Conservation (phyloP, 2,797 vertebrate genomes). For the Macropus fuliginosus region DNA sequence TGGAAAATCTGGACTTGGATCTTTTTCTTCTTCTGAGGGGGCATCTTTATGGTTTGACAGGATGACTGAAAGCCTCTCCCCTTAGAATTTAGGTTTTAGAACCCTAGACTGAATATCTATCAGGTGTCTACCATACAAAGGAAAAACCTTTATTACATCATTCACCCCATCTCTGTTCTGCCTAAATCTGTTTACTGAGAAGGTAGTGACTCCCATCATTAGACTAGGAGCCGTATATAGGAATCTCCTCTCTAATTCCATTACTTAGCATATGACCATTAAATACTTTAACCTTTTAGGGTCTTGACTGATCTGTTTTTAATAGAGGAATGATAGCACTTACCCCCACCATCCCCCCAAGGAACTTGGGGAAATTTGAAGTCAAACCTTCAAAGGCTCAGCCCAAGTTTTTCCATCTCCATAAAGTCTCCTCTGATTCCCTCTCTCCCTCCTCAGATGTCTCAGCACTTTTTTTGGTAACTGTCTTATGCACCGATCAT, state of each 20-base stretch:
- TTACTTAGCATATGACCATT: constrained; percentile 36
- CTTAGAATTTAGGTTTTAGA: not conserved
- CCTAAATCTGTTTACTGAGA: constrained; percentile 7
- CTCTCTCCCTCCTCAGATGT: not conserved
- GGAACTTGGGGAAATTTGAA: constrained; percentile 54
- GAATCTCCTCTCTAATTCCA: constrained; percentile 2
- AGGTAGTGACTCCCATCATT: not conserved
- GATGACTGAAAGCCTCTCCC: constrained; percentile 16
- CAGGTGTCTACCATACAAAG: not conserved
- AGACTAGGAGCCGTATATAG: not conserved
- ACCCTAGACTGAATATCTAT: not conserved
- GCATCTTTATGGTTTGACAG: constrained; percentile 29
- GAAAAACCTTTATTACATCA: not conserved
- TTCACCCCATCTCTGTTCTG: not conserved
- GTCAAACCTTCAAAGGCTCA: not conserved
- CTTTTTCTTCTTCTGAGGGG: not conserved
- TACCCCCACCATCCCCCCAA: constrained; percentile 14
- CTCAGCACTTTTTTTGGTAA: not conserved
- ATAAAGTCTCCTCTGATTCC: not conserved
- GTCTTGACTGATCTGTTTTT: constrained; percentile 11
- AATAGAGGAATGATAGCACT: not conserved
- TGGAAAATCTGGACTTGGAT: constrained; percentile 56
- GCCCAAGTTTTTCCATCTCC: not conserved
- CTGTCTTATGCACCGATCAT: not conserved
- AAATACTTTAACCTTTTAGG: constrained; percentile 41